Base-by-base conservation (phyloP, 2,113 vertebrate species). In the Lepidothrix coronata region DNA sequence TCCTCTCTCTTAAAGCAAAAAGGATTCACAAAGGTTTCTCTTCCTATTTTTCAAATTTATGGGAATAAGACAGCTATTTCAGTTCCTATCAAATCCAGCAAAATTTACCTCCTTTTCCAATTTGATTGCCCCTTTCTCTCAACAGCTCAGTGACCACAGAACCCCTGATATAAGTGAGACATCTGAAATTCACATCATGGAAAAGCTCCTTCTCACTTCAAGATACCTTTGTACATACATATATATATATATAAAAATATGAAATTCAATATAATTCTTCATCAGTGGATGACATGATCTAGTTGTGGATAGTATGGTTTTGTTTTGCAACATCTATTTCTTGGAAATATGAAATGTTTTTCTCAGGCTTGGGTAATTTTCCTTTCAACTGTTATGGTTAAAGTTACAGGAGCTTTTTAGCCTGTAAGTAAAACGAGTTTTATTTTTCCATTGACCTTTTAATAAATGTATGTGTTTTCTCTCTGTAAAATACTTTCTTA, bases 91-190 rank as follows among this genome's bases (percentile, higher is more conserved):
- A 22, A 94, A 49, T 49, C 66, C 46, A 41, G 46, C 17, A 81
- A 0, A 0, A 66, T 82, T 70, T 33, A 10, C 11, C 14, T 85
- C 13, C 22, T 71, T 55, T 43, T 70, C 28, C 37, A 49, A 59
- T 22, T 19, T 66, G 39, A 35, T 3, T 30, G 25, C 59, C 28
- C 43, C 28, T 15, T 70, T 48, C 13, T 22, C 48, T 39, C 61
- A 76, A 5, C 4, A 76, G 16, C 9, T 65, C 2, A 3, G 5
- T 4, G 5, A 48, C 12, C 27, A 35, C 4, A 12, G 54, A 71
- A 31, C 1, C 12, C 12, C 12, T 46, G 9, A 6, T 24, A 8
- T 6, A n/a, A 3, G 2, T 11, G 39, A 41, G 39, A 41, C 39
- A 41, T 41, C 39, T 41, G 39, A 41, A 12, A 41, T 41, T 41